Percentiles rank a stretch among this genome's conserved stretches.
Conservation (phyloP, 1,140 invertebrate species). For the Bombus turneri region DNA sequence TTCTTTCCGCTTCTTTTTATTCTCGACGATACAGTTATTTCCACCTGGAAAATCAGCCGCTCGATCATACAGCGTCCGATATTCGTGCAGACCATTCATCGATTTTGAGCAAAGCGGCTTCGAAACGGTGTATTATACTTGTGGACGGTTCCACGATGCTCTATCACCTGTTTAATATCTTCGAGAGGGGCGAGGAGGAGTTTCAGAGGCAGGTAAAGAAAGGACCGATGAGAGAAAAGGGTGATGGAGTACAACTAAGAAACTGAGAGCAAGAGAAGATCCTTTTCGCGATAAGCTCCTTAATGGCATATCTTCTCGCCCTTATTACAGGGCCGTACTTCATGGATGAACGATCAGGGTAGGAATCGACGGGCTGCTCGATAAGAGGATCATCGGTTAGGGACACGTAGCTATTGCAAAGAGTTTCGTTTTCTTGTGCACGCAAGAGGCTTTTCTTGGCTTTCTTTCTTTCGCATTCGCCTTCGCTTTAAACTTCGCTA, state of each 20-base stretch:
- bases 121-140: conserved; percentile 45
- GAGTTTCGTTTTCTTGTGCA: conserved; percentile 61
- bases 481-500: conserved; percentile 56
- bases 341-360: conserved; percentile 33
- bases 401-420: conserved; percentile 40
- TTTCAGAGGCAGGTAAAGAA: background rate
- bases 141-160: background rate
- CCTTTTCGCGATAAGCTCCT: conserved; percentile 69
- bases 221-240: background rate
- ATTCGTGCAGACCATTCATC: conserved; percentile 22
- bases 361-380: conserved; percentile 45
- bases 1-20: background rate
- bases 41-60: conserved; percentile 4
- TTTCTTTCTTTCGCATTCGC: conserved; percentile 40
- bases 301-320: conserved; percentile 67
- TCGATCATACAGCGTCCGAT: background rate
- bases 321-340: conserved; percentile 71
- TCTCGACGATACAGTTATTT: conserved; percentile 30
- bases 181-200: background rate
- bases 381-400: conserved; percentile 72
- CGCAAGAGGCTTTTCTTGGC: conserved; percentile 60
- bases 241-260: conserved; percentile 15
- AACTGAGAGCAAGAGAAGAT: background rate
- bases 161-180: background rate
- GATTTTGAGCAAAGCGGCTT: conserved; percentile 46